These are phyloP conservation scores for Drosophila multiciliata DNA, from an alignment of 2,888 invertebrate genomes.

Conservation along the genomic window DNA sequence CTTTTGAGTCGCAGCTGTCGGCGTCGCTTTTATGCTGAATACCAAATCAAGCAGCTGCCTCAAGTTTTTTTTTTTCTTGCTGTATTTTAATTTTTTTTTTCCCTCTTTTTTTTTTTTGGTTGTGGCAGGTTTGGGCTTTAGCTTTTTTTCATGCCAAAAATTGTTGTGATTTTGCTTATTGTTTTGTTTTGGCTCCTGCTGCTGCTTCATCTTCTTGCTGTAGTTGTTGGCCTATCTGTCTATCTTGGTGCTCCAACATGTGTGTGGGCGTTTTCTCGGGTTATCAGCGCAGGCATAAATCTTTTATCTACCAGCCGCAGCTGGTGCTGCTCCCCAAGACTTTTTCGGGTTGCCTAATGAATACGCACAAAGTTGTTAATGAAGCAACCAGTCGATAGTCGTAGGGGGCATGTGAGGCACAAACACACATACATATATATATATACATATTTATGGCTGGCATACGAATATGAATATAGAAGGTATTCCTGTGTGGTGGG, in stretches of 20 bases:
- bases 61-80: constrained; percentile 14
- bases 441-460: constrained; percentile 10
- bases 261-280: constrained; percentile 49
- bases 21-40: constrained; percentile 65
- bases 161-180: constrained; percentile 36
- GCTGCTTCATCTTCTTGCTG: background rate
- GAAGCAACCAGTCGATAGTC: constrained; percentile 67
- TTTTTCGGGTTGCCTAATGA: constrained; percentile 60
- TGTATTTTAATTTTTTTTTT: constrained; percentile 47
- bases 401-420: background rate
- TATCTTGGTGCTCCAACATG: constrained; percentile 28
- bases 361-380: constrained; percentile 81
- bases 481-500: constrained; percentile 7
- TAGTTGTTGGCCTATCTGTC: constrained; percentile 48
- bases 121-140: constrained; percentile 18
- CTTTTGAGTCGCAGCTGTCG: constrained; percentile 64
- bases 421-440: constrained; percentile 6
- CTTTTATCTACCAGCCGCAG: constrained; percentile 74
- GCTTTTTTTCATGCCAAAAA: constrained; percentile 9
- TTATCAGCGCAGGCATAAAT: constrained; percentile 78
- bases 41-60: constrained; percentile 73
- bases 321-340: constrained; percentile 54
- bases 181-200: constrained; percentile 24
- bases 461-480: constrained; percentile 57
- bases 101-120: constrained; percentile 14